Percentiles rank a stretch among this genome's conserved stretches.
Evolutionary conservation across 1,140 invertebrate species (phyloP).

Genomic region (Doryteuthis pealeii): DNA sequence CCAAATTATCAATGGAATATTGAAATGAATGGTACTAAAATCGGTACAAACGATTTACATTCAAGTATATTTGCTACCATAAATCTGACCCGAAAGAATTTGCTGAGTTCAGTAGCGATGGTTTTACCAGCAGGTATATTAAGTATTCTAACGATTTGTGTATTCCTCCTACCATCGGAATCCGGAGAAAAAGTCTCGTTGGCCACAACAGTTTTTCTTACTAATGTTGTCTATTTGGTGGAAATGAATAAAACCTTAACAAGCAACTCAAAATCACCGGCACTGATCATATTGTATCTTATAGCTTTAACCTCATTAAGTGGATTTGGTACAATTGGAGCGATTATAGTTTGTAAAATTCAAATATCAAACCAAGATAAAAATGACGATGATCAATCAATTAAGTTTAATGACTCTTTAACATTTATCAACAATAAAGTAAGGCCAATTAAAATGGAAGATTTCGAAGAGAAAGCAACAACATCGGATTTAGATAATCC

Average conservation of each 20-base stretch:
- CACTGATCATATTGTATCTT: background rate
- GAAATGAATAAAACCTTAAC: background rate
- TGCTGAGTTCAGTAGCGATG: constrained; percentile 10
- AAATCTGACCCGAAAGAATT: background rate
- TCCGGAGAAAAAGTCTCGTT: constrained; percentile 98
- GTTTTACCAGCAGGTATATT: constrained; percentile 45
- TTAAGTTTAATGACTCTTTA: too few relatives aligned
- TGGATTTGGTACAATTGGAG: background rate
- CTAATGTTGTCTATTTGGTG: constrained; percentile 26
- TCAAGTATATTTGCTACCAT: background rate
- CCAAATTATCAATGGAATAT: background rate
- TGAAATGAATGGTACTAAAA: background rate
- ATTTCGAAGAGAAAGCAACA: too few relatives aligned
- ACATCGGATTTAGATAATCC: too few relatives aligned
- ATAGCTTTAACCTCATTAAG: background rate
- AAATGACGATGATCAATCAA: too few relatives aligned
- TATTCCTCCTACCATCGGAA: constrained; percentile 96
- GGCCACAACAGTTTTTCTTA: constrained; percentile 72
- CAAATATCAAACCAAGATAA: background rate
- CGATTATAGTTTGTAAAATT: background rate
- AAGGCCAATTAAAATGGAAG: too few relatives aligned
- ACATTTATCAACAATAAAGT: too few relatives aligned
- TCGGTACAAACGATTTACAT: background rate
- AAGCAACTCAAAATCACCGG: background rate
- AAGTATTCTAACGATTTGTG: constrained; percentile 90